Evolutionary conservation across 1,140 invertebrate genomes (phyloP).

Genomic region (Cherax destructor): DNA sequence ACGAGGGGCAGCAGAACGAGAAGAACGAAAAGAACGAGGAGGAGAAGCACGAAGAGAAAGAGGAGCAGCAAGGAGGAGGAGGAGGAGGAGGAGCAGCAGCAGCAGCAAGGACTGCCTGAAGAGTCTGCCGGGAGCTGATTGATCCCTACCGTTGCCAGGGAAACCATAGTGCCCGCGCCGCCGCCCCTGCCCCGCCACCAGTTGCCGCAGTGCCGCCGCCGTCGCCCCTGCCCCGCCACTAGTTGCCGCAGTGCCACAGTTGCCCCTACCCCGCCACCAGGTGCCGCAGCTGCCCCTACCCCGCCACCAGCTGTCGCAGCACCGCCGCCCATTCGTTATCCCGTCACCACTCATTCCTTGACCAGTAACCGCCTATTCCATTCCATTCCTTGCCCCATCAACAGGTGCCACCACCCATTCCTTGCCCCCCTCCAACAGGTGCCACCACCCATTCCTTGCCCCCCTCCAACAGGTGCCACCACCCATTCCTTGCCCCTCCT

Average conservation of each 20-base stretch:
- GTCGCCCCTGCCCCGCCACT: not conserved
- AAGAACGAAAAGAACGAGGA: not conserved
- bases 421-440: too few relatives aligned
- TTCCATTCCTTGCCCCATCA: not conserved
- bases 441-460: too few relatives aligned
- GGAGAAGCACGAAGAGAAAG: too few relatives aligned
- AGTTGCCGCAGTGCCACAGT: not conserved
- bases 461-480: too few relatives aligned
- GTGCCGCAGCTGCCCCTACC: not conserved
- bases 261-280: not conserved
- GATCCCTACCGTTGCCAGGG: slow-evolving; percentile 55
- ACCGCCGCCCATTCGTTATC: not conserved
- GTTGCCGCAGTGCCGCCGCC: slow-evolving; percentile 47
- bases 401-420: not conserved
- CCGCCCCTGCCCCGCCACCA: slow-evolving; percentile 42
- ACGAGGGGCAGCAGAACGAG: not conserved
- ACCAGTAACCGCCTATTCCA: not conserved
- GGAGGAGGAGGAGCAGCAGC: not conserved
- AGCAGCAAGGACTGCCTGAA: not conserved
- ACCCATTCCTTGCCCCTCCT: too few relatives aligned
- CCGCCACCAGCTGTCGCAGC: slow-evolving; percentile 52
- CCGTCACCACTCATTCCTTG: too few relatives aligned
- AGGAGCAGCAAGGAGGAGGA: not conserved
- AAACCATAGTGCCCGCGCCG: slow-evolving; percentile 38
- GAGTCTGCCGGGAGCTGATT: slow-evolving; percentile 18